Evolutionary conservation across 2,888 invertebrate species (phyloP).

Genomic region (Leptopterna dolabrata): DNA sequence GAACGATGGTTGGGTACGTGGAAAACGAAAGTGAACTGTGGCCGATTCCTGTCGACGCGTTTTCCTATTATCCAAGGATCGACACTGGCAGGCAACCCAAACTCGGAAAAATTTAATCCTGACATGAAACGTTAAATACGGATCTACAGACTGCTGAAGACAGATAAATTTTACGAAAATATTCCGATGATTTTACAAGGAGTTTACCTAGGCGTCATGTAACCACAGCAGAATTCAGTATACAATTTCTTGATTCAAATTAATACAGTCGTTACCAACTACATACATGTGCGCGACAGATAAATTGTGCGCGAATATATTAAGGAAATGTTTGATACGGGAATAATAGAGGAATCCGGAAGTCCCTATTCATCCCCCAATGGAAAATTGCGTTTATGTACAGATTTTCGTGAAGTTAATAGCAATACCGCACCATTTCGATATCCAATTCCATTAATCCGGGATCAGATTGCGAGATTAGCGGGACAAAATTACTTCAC

Average conservation of each 20-base stretch:
- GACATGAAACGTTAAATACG: neutral
- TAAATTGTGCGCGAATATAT: constrained; percentile 17
- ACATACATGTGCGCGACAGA: neutral
- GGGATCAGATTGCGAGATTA: constrained; percentile 18
- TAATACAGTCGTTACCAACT: constrained; percentile 1
- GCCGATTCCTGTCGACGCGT: no score
- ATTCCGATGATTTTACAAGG: neutral
- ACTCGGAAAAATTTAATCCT: neutral
- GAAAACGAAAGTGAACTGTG: no score
- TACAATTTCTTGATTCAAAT: constrained; percentile 11
- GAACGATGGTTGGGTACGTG: no score
- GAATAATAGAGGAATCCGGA: neutral
- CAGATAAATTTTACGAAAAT: constrained; percentile 16
- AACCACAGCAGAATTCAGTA: neutral
- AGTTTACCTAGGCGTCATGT: neutral
- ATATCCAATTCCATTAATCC: constrained; percentile 16
- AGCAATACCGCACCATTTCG: neutral
- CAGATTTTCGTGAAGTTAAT: constrained; percentile 23
- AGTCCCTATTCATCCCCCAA: constrained; percentile 18
- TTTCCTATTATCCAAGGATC: constrained; percentile 7
- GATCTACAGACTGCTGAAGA: neutral
- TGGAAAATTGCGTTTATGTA: constrained; percentile 5
- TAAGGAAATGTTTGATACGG: neutral
- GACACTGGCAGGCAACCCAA: neutral
- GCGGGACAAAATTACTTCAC: neutral